Evolutionary conservation across 2,888 invertebrate species (phyloP), one percentile per base, ranked within the genome.

Genomic region (Tachina grossa): DNA sequence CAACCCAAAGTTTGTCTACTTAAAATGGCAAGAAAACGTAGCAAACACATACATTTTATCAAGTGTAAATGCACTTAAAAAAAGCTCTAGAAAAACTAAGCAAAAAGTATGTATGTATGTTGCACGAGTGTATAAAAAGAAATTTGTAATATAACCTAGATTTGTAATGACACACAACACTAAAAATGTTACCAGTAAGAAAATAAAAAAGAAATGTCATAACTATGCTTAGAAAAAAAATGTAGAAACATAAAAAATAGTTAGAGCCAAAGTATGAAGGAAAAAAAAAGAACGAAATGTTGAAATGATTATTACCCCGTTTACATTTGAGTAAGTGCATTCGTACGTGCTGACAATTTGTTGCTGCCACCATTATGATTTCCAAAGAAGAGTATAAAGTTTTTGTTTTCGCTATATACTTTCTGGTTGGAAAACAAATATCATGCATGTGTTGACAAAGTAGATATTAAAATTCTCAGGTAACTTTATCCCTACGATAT

Each of bases 271-370:
- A 49, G 11, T 14, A 79, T 31, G 31, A 41, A 47, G 9, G 45
- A 55, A 55, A 72, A n/a, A n/a, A n/a, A 47, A 63, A 63, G 13
- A 31, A 68, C 45, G 49, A 49, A 59, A 68, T 69, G 63, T 68
- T 79, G 85, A 91, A 90, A 91, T 90, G 90, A 89, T 91, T 91
- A 91, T 91, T 91, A 90, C 91, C 81, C 90, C 91, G 91, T 91
- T 91, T 91, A 90, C 89, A 89, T 91, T 91, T 91, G 91, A 91
- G 89, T 90, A 90, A 91, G 90, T 90, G 90, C 89, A 90, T 90
- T 90, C 89, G 90, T 90, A 91, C 91, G 91, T 91, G 91, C 90
- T 90, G 90, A 90, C 89, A 91, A 91, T 91, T 91, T 91, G 89
- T 90, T 90, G 87, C 87, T 87, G 81, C 86, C 87, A 84, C 86